Base-by-base conservation (phyloP, 2,888 invertebrate species). In the Sepioteuthis lessoniana region DNA sequence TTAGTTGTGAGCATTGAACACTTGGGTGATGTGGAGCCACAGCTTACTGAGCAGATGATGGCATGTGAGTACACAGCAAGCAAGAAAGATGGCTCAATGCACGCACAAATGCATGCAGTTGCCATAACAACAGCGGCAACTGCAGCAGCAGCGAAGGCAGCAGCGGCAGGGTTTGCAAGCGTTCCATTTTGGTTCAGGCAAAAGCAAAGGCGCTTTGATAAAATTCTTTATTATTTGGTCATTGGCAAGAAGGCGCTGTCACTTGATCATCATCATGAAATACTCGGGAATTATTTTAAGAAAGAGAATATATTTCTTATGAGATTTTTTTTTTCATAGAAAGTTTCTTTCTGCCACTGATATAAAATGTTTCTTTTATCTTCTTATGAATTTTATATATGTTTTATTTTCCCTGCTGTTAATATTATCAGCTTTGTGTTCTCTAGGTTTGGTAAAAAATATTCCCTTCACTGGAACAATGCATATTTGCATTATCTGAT, bases 1-100 rank as follows among this genome's bases (percentile, higher is more conserved):
- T 47, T 38, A 60, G 50, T 60, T 38, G 93, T 93, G 10, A 95
- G 95, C 90, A 93, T 95, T 0, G 95, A 95, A 42, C 95, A 94
- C 46, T 94, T 95, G 28, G 93, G 94, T 19, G 94, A 94, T 13
- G 90, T 94, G n/a, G 92, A 90, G 31, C 91, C 91, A n/a, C 94
- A 94, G 16, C 93, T 95, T 42, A 94, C 60, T 50, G 93, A 93
- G 55, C 93, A 93, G 55, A 93, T 93, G 38, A 60, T 60, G 55
- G 93, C 93, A 50, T 60, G 93, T 93, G 93, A 93, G 93, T 93
- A 93, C 60, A 92, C 46, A 92, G 55, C n/a, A n/a, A 55, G 60
- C 60, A 93, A 93, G 21, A 38, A 35, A 60, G 38, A 92, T 92
- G 92, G 46, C 92, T 38, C 92, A 92, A 47, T 47, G 31, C 92